Conservation (phyloP, 2,797 vertebrate genomes). For the Choloepus didactylus region DNA sequence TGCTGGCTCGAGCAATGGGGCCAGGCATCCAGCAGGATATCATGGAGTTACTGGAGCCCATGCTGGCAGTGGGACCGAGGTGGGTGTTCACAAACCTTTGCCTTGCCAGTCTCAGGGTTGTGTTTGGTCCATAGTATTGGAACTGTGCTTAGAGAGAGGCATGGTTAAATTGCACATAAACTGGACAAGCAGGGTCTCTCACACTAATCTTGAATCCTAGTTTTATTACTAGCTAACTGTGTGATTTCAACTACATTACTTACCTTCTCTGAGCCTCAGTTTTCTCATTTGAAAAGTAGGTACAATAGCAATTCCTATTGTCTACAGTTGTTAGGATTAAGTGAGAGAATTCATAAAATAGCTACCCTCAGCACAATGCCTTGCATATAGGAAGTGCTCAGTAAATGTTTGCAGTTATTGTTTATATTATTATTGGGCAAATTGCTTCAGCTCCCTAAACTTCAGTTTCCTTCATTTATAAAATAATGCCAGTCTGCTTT, state of each 20-base stretch:
- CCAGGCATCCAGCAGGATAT: constrained; percentile 98
- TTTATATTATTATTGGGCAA: background rate
- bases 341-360: background rate
- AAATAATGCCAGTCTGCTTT: background rate
- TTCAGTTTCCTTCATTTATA: background rate
- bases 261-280: too few species aligned
- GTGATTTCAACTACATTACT: too few species aligned
- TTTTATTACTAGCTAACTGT: too few species aligned
- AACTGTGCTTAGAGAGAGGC: accelerated
- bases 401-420: background rate
- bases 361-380: background rate
- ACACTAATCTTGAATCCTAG: too few species aligned
- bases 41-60: constrained; percentile 98
- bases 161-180: background rate
- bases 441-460: background rate
- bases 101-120: accelerated
- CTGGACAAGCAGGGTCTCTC: background rate
- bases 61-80: constrained; percentile 99
- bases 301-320: background rate
- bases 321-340: background rate
- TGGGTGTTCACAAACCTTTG: constrained; percentile 73
- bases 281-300: constrained; percentile 41
- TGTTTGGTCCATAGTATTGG: background rate
- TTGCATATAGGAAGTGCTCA: background rate
- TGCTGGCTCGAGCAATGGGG: constrained; percentile 98